phyloP scores from a whole-genome alignment of 2,113 vertebrate species.

The Syngnathus typhle region DNA sequence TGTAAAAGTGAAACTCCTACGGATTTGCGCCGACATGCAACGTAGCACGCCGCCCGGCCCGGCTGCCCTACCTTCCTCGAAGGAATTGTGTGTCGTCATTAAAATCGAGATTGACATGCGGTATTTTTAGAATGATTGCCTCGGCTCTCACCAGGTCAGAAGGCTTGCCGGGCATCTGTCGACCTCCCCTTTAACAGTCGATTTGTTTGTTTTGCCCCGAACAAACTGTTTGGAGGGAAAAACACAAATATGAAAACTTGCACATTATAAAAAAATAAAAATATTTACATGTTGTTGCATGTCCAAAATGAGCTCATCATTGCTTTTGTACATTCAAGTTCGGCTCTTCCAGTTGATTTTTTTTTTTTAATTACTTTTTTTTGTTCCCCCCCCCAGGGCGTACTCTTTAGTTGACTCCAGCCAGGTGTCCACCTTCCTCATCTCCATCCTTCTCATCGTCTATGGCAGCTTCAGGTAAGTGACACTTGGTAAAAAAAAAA shows the following conservation, averaged over 20 bases:
- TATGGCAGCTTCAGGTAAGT: conserved; percentile 78
- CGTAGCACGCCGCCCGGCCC: not conserved
- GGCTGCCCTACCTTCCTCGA: not conserved
- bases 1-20: not conserved
- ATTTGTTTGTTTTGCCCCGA: too few species aligned
- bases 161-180: not conserved
- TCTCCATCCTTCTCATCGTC: conserved; percentile 78
- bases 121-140: conserved; percentile 9
- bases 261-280: too few species aligned
- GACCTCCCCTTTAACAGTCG: not conserved
- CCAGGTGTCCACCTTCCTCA: conserved; percentile 99
- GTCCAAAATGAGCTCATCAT: too few species aligned
- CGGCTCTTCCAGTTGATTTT: not conserved
- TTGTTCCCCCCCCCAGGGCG: conserved; percentile 75
- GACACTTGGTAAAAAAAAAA: not conserved
- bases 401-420: conserved; percentile 99
- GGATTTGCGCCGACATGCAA: not conserved
- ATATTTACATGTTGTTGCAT: too few species aligned
- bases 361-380: not conserved
- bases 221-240: too few species aligned
- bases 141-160: not conserved
- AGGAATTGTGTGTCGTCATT: not conserved
- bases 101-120: not conserved
- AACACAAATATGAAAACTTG: too few species aligned
- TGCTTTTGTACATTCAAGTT: too few species aligned